Evolutionary conservation across 2,113 vertebrate species (phyloP), one percentile per base, ranked within the genome.

Genomic region (mouse (Mus musculus)): DNA sequence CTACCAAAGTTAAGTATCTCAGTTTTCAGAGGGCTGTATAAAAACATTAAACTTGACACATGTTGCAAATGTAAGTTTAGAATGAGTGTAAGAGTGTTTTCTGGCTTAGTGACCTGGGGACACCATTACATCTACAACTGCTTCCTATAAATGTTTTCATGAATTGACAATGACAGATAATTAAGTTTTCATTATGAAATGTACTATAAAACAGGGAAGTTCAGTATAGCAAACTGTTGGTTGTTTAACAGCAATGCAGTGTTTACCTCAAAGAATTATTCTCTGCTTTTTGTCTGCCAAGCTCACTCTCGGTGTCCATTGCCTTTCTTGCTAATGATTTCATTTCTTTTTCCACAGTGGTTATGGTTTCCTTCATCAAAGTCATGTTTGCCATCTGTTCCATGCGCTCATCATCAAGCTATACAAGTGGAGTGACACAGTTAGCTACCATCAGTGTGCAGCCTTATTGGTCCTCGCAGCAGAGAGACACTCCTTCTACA

Each of bases 351-450:
- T 99, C 99, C 96, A 99, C 97, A 95, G 98, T 98, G 88, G 98
- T 96, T 96, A 98, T 97, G 82, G 97, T 96, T 11, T 99, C 98
- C 97, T 99, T 99, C 98, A 99, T 98, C 94, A 98, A 89, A 2
- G 89, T 93, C 94, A 98, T 98, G 95, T 98, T 98, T 95, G 98
- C 98, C 96, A 98, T 98, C 94, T 99, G 98, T 65, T 99, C 98
- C 95, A 98, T 98, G 39, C 96, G 97, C 95, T 99, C 99, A 96
- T 98, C 98, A 88, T 99, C 98, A 97, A 99, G 98, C 99, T 99
- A 95, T 30, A 95, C 92, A 97, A 95, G 95, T n/a, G 97, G 97
- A 96, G 97, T 59, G 73, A 97, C 77, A 97, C 97, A 69, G 82
- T 93, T 95, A 97, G 61, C 49, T 85, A 82, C 49, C 84, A 89